Percentiles rank a stretch among this genome's conserved stretches.
phyloP scores from a whole-genome alignment of 2,888 invertebrate species.

The Nesidiocoris tenuis region DNA sequence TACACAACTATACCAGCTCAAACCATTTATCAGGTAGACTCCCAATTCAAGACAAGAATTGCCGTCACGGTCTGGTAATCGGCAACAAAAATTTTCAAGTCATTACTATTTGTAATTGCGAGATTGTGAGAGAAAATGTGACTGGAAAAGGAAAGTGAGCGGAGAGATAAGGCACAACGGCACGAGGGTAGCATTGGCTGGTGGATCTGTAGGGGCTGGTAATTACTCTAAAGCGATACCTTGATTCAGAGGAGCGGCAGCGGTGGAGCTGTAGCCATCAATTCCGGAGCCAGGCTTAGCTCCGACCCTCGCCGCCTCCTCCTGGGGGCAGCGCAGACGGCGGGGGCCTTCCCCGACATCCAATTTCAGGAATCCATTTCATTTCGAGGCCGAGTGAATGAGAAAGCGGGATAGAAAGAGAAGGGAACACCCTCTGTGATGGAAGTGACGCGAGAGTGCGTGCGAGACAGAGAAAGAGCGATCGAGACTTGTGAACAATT shows the following conservation, averaged over 20 bases:
- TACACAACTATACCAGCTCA: too few relatives aligned
- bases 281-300: constrained; percentile 39
- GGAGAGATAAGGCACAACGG: background rate
- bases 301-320: constrained; percentile 18
- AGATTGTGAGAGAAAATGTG: constrained; percentile 19
- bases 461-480: constrained; percentile 9
- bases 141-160: background rate
- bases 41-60: too few relatives aligned
- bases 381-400: constrained; percentile 44
- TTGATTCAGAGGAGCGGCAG: constrained; percentile 37
- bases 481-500: constrained; percentile 43
- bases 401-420: constrained; percentile 14
- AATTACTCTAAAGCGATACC: constrained; percentile 44
- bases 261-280: constrained; percentile 40
- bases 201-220: constrained; percentile 3
- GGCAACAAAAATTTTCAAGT: too few relatives aligned
- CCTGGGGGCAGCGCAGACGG: background rate
- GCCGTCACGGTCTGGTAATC: too few relatives aligned
- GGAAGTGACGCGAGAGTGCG: background rate
- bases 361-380: constrained; percentile 47
- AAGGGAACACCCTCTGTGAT: background rate
- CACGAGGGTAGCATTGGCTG: background rate
- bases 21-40: too few relatives aligned
- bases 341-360: constrained; percentile 34
- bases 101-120: constrained; percentile 40